phyloP scores from a whole-genome alignment of 2,797 vertebrate species.

The Enteromius fasciolatus region DNA sequence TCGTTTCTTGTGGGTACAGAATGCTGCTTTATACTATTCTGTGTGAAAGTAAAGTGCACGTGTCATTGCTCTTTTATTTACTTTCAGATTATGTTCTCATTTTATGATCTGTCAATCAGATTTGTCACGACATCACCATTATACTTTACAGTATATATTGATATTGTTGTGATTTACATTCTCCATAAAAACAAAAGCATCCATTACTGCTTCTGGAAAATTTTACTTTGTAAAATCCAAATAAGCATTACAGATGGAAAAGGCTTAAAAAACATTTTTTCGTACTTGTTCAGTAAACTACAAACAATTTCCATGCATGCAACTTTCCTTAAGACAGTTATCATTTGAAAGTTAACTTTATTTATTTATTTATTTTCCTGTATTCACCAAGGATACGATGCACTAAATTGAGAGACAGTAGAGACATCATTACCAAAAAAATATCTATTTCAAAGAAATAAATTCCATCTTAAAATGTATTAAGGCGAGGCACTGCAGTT shows the following conservation, averaged over 20 bases:
- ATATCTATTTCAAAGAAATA: neutral
- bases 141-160: neutral
- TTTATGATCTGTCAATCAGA: constrained; percentile 49
- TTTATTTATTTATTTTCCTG: no score
- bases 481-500: no score
- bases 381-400: neutral
- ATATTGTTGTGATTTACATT: neutral
- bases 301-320: neutral
- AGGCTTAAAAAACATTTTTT: neutral
- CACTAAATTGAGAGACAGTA: neutral
- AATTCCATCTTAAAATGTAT: no score
- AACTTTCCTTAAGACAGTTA: neutral
- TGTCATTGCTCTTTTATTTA: constrained; percentile 47
- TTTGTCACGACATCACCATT: neutral
- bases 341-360: neutral
- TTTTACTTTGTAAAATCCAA: neutral
- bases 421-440: neutral
- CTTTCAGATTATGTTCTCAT: constrained; percentile 47
- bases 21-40: constrained; percentile 47
- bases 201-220: neutral
- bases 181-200: no score
- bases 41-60: constrained; percentile 46
- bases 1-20: constrained; percentile 38
- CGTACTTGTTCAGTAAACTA: neutral
- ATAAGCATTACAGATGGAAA: neutral